Evolutionary conservation across 2,888 invertebrate genomes (phyloP), one percentile per base, ranked within the genome.

Genomic region (Mactromeris polynyma): DNA sequence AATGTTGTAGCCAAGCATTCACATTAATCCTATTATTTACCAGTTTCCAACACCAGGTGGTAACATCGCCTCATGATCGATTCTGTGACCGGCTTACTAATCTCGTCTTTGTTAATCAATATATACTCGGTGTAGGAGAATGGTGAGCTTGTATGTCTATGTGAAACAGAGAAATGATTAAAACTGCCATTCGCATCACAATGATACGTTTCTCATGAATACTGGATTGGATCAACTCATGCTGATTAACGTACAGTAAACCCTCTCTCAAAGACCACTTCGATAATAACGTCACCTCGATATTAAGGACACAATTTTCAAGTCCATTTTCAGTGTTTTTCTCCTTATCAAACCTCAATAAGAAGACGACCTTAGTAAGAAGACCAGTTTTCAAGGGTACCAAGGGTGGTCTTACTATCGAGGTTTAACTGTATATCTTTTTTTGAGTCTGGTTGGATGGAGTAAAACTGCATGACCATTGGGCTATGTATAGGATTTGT

Each of bases 21-120:
- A 46, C 54, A 80, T 58, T 83, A 83, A 83, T 82, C 82, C 86
- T 87, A 87, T 87, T 87, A 87, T 87, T 82, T 58, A 77, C 77
- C 58, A 82, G 82, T 40, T 81, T 42, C 82, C 11, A 26, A 77
- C 86, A 78, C 78, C 86, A 87, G 86, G 86, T 87, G 86, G 86
- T 77, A 77, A 51, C 54, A 81, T 81, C 78, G 78, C 54, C 54
- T 73, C 42, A 31, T 51, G 54, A 87, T 87, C 86, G 86, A 87
- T 87, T 83, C 58, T 42, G 26, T 78, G 36, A 46, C 82, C 82
- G 54, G 54, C 40, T n/a, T 58, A 33, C 78, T 51, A 86, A 81
- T 86, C 51, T 46, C 73, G 42, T 46, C 40, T 69, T 46, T 51
- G 38, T 51, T 51, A 78, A 87, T 87, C 86, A 87, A 87, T 87